Evolutionary conservation across 2,113 vertebrate genomes (phyloP).

Genomic region (Boleophthalmus pectinirostris): DNA sequence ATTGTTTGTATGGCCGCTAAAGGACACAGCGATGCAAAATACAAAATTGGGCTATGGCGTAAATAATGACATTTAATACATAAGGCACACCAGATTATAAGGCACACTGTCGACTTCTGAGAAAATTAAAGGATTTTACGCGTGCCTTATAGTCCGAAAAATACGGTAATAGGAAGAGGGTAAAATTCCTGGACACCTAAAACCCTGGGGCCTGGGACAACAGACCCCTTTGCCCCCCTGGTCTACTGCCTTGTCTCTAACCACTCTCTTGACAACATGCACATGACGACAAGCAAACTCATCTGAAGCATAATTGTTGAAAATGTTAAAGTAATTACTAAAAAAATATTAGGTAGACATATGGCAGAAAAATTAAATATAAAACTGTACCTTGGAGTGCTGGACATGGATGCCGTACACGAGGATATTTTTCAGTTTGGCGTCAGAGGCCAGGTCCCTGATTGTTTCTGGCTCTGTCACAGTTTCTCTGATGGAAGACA

Average conservation of each 20-base stretch:
- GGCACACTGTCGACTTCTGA: too few species aligned
- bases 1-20: too few species aligned
- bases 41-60: too few species aligned
- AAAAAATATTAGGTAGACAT: conserved; percentile 12
- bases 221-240: too few species aligned
- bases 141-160: too few species aligned
- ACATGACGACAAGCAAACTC: conserved; percentile 2
- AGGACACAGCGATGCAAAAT: too few species aligned
- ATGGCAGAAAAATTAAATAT: not conserved
- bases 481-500: conserved; percentile 25
- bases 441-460: conserved; percentile 55
- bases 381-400: conserved; percentile 65
- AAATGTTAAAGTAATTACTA: conserved; percentile 24
- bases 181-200: too few species aligned
- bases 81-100: too few species aligned
- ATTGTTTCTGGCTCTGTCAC: conserved; percentile 45
- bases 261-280: not conserved
- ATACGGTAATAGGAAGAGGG: too few species aligned
- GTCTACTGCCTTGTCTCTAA: not conserved
- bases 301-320: not conserved
- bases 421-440: conserved; percentile 67
- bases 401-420: conserved; percentile 72
- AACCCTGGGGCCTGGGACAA: too few species aligned
- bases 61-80: too few species aligned
- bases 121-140: too few species aligned